phyloP scores from a whole-genome alignment of 1,140 invertebrate genomes.

The Paralvinella palmiformis region DNA sequence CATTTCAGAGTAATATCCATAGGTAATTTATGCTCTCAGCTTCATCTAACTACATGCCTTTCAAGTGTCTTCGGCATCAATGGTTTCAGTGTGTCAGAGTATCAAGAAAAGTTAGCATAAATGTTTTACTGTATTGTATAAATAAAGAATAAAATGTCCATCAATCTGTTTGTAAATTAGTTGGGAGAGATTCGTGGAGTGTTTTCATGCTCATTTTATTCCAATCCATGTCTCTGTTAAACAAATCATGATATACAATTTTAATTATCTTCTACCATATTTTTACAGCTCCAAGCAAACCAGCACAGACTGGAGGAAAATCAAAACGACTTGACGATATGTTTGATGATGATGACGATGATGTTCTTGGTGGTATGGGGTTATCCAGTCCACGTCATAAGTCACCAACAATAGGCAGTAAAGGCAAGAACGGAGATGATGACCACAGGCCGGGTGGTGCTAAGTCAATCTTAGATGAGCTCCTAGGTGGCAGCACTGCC shows the following conservation, averaged over 20 bases:
- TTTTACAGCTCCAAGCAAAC: background rate
- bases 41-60: no score
- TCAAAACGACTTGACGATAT: background rate
- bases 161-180: no score
- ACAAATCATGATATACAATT: background rate
- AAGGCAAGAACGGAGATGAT: background rate
- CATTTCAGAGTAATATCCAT: no score
- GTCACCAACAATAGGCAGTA: background rate
- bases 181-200: no score
- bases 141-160: no score
- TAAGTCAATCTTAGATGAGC: constrained; percentile 2
- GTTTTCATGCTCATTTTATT: no score
- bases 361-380: constrained; percentile 7
- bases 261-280: background rate
- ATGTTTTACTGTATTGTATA: no score
- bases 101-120: no score
- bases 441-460: background rate
- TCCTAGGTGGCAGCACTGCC: background rate
- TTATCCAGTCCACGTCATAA: constrained; percentile 1
- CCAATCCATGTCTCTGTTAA: no score
- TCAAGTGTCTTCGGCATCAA: no score
- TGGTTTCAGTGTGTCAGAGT: no score
- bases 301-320: background rate
- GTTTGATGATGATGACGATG: constrained; percentile 12
- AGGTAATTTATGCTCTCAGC: no score